Evolutionary conservation across 1,140 invertebrate species (phyloP), one percentile per base, ranked within the genome.

Genomic region (Drosophila mojavensis): DNA sequence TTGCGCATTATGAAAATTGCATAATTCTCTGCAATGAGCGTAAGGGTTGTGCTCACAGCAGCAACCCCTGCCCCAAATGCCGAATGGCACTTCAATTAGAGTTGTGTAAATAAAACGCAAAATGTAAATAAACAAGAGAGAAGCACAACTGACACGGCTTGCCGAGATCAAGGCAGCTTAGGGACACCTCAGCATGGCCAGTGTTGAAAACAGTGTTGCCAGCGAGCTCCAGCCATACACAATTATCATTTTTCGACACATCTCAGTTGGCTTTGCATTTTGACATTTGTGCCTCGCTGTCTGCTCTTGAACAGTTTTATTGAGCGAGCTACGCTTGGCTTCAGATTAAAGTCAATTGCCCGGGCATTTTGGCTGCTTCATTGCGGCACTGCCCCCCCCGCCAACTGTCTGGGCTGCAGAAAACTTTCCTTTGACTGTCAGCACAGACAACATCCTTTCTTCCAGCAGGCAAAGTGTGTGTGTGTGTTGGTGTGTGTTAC

Each of bases 1-100:
- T 64, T 65, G 70, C 65, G 65, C 77, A 88, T 88, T 89, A 89
- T 79, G 84, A 80, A 83, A 89, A 89, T 89, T 89, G 85, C 80
- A 89, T 89, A 89, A 90, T 89, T 78, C 72, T 30, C 63, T 15
- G 26, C 30, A 28, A 30, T 28, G 33, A 36, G 36, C 62, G 47
- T 45, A 72, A 81, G 81, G 82, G 81, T 81, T 85, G 78, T 36
- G 30, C 11, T 39, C 45, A 11, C 33, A 33, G 6, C 4, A 45
- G 11, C 53, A 53, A 11, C 15, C 24, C 30, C 7, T 28, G 4
- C 24, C 9, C 26, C 7, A 9, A 33, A 9, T 50, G 45, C 41
- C 71, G 65, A 75, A 70, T 79, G 79, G 59, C 80, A 89, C 84
- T 89, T 89, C 84, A 84, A 89, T 89, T 89, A 89, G 78, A 78